Base-by-base conservation (phyloP, 1,140 invertebrate genomes). In the Polyergus mexicanus region DNA sequence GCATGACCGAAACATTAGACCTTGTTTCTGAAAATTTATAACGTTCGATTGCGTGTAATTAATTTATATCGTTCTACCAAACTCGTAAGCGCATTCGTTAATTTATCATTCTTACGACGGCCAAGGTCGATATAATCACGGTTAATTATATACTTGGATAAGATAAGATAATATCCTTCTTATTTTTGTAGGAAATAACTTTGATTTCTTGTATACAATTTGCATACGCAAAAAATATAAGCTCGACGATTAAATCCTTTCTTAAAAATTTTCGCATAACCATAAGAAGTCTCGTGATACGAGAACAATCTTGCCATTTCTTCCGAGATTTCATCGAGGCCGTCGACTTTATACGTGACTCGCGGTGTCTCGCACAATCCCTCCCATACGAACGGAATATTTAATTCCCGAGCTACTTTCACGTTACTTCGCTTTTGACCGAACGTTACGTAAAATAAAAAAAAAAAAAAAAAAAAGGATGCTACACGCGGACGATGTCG, bases 341-440 rank as follows among this genome's bases (percentile, higher is more conserved):
- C 60, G 75, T 77, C 71, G 71, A 58, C 35, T 81, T 28, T 74
- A 28, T 77, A 62, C 69, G 69, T 54, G 69, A 80, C 16, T 56
- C 16, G 8, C 41, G n/a, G 47, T 2, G 11, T 44, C 25, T 84
- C 81, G 72, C 60, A 77, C 77, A 84, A 84, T 84, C 81, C 71
- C 25, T n/a, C 22, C 47, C 58, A 65, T 65, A 72, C 62, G 72
- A 22, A 65, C 72, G 44, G 81, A 84, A 84, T 84, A 84, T 76
- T 84, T 84, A 84, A 77, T 84, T 84, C 60, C 44, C 60, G 72
- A 75, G 81, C 81, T 84, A 84, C 81, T 84, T 84, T 84, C 81
- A 84, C 81, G 60, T 77, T 77, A 77, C 72, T 84, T 77, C 78
- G 78, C 78, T 83, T 65, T 77, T 84, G 81, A 77, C 72, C 81